phyloP scores from a whole-genome alignment of 2,797 vertebrate species.

The Microctenopoma steveboyesi region DNA sequence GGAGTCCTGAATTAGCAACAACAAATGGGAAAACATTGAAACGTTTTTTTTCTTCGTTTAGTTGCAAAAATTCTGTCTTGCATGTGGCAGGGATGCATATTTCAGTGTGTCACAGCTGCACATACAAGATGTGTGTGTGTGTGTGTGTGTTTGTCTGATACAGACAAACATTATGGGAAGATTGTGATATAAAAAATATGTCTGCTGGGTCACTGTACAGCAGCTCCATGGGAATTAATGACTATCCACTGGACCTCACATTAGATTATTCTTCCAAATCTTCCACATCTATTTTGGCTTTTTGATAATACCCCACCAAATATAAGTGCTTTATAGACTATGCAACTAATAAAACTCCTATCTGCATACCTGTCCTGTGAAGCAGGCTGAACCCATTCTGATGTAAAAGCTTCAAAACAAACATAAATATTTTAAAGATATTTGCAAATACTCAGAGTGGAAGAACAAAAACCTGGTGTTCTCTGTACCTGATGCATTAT shows the following conservation, averaged over 20 bases:
- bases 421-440: conserved; percentile 56
- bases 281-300: not conserved
- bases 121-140: conserved; percentile 23
- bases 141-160: conserved; percentile 6
- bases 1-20: not conserved
- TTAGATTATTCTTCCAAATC: conserved; percentile 8
- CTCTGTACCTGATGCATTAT: conserved; percentile 72
- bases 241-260: not conserved
- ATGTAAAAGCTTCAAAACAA: conserved; percentile 44
- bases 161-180: conserved; percentile 19
- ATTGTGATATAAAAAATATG: conserved; percentile 22
- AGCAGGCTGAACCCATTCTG: conserved; percentile 8
- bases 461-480: conserved; percentile 48
- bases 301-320: not conserved
- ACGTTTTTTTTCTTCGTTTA: not conserved
- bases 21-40: not conserved
- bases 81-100: conserved; percentile 9
- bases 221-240: not conserved
- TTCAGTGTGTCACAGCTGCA: conserved; percentile 37
- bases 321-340: not conserved
- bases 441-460: conserved; percentile 56
- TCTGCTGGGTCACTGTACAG: not conserved
- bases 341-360: conserved; percentile 12
- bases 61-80: conserved; percentile 5
- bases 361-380: conserved; percentile 20